These are phyloP conservation scores for Lumbricus terrestris DNA, from an alignment of 2,888 invertebrate species.

Conservation along the genomic window DNA sequence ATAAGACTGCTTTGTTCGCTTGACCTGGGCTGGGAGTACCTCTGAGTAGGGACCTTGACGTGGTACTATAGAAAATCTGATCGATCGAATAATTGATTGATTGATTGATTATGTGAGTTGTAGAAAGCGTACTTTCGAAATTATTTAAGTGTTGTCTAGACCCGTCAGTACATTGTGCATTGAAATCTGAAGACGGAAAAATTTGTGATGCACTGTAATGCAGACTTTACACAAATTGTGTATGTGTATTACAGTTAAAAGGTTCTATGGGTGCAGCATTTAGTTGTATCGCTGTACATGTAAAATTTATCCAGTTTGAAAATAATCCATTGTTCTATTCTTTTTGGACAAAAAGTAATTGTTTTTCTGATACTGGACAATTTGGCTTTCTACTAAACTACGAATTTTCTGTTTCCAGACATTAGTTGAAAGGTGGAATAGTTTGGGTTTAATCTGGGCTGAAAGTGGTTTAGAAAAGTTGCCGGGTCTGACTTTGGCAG, in stretches of 20 bases:
- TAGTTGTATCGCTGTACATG: too few species aligned
- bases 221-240: background rate
- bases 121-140: background rate
- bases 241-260: background rate
- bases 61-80: too few species aligned
- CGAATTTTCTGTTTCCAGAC: background rate
- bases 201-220: background rate
- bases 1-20: too few species aligned
- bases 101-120: too few species aligned
- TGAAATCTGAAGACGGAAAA: background rate
- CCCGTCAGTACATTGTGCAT: background rate
- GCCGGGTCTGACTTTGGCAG: too few species aligned
- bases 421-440: background rate
- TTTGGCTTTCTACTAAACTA: background rate
- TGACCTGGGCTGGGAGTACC: too few species aligned
- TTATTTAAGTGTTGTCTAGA: background rate
- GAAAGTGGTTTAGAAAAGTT: too few species aligned
- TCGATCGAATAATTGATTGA: too few species aligned
- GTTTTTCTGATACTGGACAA: background rate
- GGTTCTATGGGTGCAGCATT: background rate
- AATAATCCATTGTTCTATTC: background rate
- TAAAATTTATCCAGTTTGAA: background rate
- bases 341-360: background rate
- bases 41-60: too few species aligned
- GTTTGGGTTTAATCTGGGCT: background rate